A percentile compares a stretch with the other conserved stretches of the same genome.
phyloP scores from a whole-genome alignment of 2,113 vertebrate genomes.

The Calidris pugnax region DNA sequence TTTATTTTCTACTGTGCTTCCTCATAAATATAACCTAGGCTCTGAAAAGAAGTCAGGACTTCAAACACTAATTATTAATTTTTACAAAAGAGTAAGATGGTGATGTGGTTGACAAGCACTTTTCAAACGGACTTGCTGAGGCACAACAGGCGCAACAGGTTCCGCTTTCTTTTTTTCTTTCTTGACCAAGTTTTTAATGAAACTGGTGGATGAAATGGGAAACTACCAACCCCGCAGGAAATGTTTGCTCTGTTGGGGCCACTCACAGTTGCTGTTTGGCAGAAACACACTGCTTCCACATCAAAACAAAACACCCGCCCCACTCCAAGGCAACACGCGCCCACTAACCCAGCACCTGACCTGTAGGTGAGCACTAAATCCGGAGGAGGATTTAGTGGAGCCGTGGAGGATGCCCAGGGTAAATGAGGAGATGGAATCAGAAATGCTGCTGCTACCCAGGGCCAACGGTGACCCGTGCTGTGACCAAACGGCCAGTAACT shows the following conservation, averaged over 20 bases:
- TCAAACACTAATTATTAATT: not conserved
- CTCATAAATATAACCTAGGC: not conserved
- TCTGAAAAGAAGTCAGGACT: not conserved
- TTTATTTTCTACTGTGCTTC: not conserved
- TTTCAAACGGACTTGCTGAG: not conserved
- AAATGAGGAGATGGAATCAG: not conserved
- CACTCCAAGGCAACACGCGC: fast-evolving
- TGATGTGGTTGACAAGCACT: not conserved
- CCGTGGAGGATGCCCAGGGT: fast-evolving
- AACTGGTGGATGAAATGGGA: not conserved
- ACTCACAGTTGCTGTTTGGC: too few relatives aligned
- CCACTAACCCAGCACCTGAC: not conserved
- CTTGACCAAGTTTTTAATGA: not conserved
- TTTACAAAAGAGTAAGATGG: not conserved
- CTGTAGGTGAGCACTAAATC: not conserved
- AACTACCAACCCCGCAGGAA: not conserved
- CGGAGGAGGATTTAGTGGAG: too few relatives aligned
- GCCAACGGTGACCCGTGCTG: fast-evolving
- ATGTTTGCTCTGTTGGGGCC: not conserved
- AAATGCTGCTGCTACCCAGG: not conserved
- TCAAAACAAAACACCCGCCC: not conserved
- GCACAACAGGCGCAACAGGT: not conserved
- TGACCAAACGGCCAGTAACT: not conserved
- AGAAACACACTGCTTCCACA: not conserved
- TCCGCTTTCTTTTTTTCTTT: not conserved